These are phyloP conservation scores for Corythornis leucogaster DNA, from an alignment of 2,797 vertebrate species.

Conservation along the genomic window DNA sequence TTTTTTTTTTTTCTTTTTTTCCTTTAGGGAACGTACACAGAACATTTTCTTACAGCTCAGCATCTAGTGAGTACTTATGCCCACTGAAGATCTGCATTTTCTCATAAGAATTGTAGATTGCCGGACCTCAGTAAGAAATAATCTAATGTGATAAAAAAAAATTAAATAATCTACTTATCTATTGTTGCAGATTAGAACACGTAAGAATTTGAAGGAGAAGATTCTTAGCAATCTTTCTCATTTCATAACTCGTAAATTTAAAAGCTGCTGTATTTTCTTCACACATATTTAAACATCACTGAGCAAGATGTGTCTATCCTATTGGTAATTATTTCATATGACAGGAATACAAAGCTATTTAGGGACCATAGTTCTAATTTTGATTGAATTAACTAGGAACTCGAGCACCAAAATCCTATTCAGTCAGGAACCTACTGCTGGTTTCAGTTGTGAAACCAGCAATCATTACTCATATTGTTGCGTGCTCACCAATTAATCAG, in stretches of 20 bases:
- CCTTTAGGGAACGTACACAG: neutral
- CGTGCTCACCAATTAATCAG: slow-evolving; percentile 37
- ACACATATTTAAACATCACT: neutral
- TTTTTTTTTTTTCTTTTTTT: neutral
- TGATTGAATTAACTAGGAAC: neutral
- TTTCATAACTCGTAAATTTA: neutral
- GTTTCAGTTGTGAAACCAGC: neutral
- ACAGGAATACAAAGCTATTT: neutral
- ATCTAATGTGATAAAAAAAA: neutral
- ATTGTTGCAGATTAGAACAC: neutral
- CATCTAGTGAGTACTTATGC: neutral
- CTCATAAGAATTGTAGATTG: neutral
- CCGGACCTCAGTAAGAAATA: neutral
- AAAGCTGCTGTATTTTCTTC: neutral
- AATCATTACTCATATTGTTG: neutral
- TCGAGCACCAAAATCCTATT: neutral
- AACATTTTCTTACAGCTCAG: neutral
- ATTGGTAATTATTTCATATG: neutral
- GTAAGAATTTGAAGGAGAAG: neutral
- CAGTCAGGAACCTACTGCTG: neutral
- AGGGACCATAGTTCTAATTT: neutral
- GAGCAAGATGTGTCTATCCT: neutral
- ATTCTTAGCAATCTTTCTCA: neutral
- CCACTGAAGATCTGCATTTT: neutral
- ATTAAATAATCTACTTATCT: neutral